These are phyloP conservation scores for Hesperophylax magnus DNA, from an alignment of 1,140 invertebrate species.

Conservation along the genomic window DNA sequence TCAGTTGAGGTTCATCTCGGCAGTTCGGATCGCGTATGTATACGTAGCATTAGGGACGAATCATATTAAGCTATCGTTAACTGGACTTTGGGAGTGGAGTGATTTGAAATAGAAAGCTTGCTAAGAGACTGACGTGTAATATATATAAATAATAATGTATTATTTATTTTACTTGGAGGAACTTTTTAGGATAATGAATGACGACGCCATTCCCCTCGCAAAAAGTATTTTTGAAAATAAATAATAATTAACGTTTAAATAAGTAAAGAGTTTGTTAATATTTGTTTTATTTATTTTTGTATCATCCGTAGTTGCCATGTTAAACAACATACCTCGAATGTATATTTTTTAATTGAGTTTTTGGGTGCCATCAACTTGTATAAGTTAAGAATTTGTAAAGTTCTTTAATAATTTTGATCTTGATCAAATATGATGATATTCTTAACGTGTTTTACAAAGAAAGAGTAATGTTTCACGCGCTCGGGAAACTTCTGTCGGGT, in stretches of 20 bases:
- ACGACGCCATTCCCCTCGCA: neutral
- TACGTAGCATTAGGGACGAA: too few species aligned
- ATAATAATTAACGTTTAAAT: constrained; percentile 31
- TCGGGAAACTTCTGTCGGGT: too few species aligned
- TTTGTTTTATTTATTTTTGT: constrained; percentile 41
- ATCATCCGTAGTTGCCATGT: constrained; percentile 39
- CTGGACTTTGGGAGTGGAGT: too few species aligned
- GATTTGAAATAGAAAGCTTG: neutral
- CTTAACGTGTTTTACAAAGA: too few species aligned
- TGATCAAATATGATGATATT: too few species aligned
- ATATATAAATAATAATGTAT: too few species aligned
- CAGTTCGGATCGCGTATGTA: too few species aligned
- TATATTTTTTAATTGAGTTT: constrained; percentile 4
- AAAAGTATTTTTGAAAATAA: constrained; percentile 18
- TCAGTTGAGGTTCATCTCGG: too few species aligned
- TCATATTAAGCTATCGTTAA: too few species aligned
- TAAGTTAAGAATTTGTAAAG: too few species aligned
- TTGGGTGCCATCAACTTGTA: constrained; percentile 13
- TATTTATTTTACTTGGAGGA: neutral
- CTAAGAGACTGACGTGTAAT: constrained; percentile 29
- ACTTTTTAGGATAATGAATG: neutral
- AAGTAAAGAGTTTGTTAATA: constrained; percentile 31
- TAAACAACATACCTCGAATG: constrained; percentile 39
- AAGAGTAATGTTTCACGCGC: too few species aligned
- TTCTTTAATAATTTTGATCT: too few species aligned